Evolutionary conservation across 1,140 invertebrate species (phyloP), one percentile per base, ranked within the genome.

Genomic region (Drosophila asahinai): DNA sequence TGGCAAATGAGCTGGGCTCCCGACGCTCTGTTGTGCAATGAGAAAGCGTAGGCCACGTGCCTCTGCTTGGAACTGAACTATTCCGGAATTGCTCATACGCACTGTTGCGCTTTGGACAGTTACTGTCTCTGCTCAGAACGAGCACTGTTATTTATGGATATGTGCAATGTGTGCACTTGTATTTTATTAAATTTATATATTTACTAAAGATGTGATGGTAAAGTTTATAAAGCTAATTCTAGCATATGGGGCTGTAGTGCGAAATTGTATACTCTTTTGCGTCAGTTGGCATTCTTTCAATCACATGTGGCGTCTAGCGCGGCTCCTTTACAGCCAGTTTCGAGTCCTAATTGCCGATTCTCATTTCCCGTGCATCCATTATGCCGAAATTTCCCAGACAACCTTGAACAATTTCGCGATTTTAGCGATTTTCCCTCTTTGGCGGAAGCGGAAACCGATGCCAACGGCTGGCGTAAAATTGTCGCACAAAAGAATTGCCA

Each of bases 51-150:
- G 25, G 42, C 19, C 42, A 63, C 59, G 59, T 64, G 60, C 25
- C 27, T 19, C 3, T 1, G 25, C 49, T 30, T 15, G 14, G 3
- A 3, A 47, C 63, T 7, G 5, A 47, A 73, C 70, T 73, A 72
- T 72, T 72, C 36, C 17, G 17, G 14, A 51, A 73, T 73, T 73
- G 55, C 71, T 72, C 68, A 73, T 73, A 73, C 67, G 71, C 70
- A 72, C 70, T 61, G 68, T 73, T 73, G 71, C 47, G 19, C 70
- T 5, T 0, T 15, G 43, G 40, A 19, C 52, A 48, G 58, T 57
- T 48, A 43, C 5, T 25, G 19, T 3, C 17, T 1, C 30, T 27
- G 25, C 2, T 27, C 27, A 27, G 27, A 27, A 27, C 27, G 27
- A 27, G 6, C 27, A 27, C 4, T 27, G 27, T 27, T 5, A 27